Conservation (phyloP, 2,797 vertebrate genomes). For the Poliocrania exsul region DNA sequence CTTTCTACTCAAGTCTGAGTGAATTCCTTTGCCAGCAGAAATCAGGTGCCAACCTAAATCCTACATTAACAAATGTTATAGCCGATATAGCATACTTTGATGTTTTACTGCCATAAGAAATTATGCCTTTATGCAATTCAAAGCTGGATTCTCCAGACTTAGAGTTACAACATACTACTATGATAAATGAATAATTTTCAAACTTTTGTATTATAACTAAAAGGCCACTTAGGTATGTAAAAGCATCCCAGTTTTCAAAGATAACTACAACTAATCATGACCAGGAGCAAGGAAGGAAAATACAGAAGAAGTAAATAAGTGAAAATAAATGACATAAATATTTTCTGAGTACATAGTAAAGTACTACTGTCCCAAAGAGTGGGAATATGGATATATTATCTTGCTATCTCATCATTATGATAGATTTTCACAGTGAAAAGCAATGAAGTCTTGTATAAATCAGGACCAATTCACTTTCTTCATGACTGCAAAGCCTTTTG, state of each 20-base stretch:
- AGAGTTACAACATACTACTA: background rate
- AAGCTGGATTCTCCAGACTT: background rate
- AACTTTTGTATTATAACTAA: background rate
- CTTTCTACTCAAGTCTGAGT: background rate
- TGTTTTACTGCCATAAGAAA: background rate
- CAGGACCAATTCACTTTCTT: background rate
- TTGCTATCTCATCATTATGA: background rate
- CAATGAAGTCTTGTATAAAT: background rate
- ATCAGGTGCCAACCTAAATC: constrained; percentile 7
- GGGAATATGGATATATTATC: background rate
- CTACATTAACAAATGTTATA: background rate
- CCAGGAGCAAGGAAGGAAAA: background rate
- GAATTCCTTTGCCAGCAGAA: constrained; percentile 1
- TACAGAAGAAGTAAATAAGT: background rate
- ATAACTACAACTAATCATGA: background rate
- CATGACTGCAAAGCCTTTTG: background rate
- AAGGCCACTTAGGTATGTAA: background rate
- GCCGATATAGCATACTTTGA: background rate
- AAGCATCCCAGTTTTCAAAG: background rate
- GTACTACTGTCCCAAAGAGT: background rate
- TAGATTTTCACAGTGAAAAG: background rate
- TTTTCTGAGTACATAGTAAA: background rate
- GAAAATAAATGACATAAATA: background rate
- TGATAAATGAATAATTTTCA: background rate
- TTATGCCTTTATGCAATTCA: background rate